Evolutionary conservation across 1,140 invertebrate genomes (phyloP).

Genomic region (Platyura marginata): DNA sequence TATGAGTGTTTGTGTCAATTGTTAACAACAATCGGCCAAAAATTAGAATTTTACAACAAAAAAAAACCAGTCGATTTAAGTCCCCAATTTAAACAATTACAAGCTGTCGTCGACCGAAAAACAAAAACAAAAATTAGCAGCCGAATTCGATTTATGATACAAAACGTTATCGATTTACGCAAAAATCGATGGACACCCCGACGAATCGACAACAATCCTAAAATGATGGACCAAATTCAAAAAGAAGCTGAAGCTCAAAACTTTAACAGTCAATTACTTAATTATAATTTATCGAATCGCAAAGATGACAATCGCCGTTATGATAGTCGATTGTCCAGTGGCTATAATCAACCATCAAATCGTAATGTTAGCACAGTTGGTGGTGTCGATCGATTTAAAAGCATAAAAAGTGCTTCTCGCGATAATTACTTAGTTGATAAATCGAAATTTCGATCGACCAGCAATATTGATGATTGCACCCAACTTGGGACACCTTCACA

Average conservation of each 20-base stretch:
- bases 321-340: constrained; percentile 17
- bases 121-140: constrained; percentile 44
- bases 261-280: not conserved
- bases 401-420: no score
- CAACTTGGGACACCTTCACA: not conserved
- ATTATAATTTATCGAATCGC: not conserved
- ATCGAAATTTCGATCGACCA: not conserved
- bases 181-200: constrained; percentile 71
- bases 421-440: not conserved
- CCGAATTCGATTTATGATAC: constrained; percentile 81
- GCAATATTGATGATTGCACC: no score
- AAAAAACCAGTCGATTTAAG: constrained; percentile 21
- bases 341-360: constrained; percentile 9
- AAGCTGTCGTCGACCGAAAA: constrained; percentile 34
- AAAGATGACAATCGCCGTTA: no score
- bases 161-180: constrained; percentile 84
- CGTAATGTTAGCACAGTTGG: not conserved
- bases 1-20: constrained; percentile 86
- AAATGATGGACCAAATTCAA: constrained; percentile 86
- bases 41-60: constrained; percentile 45
- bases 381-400: not conserved
- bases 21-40: constrained; percentile 75
- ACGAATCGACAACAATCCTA: constrained; percentile 71
- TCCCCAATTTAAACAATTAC: constrained; percentile 48
- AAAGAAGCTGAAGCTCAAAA: constrained; percentile 70